phyloP scores from a whole-genome alignment of 2,797 vertebrate species.

The Oreochromis grahami region DNA sequence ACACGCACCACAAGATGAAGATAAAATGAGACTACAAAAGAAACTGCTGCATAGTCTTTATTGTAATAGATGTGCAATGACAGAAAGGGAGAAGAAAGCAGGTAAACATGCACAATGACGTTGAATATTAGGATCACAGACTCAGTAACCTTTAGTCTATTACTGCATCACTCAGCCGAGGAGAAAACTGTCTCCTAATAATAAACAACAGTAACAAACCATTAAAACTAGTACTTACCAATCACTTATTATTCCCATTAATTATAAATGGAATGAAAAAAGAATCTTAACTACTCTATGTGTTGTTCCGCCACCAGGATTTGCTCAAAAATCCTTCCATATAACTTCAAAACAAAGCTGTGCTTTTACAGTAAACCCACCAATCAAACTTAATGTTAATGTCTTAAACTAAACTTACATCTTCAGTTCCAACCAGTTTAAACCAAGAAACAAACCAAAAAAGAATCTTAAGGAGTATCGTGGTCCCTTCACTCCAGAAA shows the following conservation, averaged over 20 bases:
- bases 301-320: neutral
- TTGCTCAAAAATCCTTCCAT: neutral
- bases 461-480: neutral
- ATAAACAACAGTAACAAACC: neutral
- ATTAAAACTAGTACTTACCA: neutral
- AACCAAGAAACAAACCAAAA: neutral
- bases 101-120: slow-evolving; percentile 24
- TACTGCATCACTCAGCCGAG: neutral
- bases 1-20: neutral
- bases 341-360: neutral
- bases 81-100: slow-evolving; percentile 2
- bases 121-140: neutral
- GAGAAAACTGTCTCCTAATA: neutral
- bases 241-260: neutral
- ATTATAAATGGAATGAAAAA: neutral
- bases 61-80: slow-evolving; percentile 30
- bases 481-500: slow-evolving; percentile 26
- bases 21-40: neutral
- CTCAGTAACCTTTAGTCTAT: neutral
- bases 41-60: slow-evolving; percentile 51
- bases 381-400: neutral
- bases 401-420: neutral
- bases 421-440: neutral
- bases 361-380: neutral
- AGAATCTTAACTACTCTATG: neutral